Percentiles rank a stretch among this genome's conserved stretches.
These are phyloP conservation scores for Drosophila stalkeri DNA, from an alignment of 2,888 invertebrate genomes.

Conservation along the genomic window DNA sequence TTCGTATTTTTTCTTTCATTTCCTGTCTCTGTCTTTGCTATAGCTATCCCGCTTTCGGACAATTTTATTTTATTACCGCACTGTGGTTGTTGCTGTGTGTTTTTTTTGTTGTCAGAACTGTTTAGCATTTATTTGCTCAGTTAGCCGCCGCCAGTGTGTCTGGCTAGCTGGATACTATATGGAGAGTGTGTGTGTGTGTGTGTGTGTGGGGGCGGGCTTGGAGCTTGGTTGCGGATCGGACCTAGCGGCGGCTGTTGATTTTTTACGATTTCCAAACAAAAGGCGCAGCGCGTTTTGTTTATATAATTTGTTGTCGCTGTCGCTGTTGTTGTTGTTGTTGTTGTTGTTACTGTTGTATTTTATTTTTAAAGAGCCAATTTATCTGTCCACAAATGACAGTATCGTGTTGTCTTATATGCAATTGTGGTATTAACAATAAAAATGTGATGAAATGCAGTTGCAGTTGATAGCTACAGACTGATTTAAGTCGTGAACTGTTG, in stretches of 20 bases:
- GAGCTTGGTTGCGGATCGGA: conserved; percentile 22
- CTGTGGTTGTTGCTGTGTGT: conserved; percentile 47
- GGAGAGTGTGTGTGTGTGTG: background rate
- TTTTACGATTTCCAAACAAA: conserved; percentile 72
- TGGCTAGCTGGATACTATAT: conserved; percentile 44
- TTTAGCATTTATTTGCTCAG: conserved; percentile 75
- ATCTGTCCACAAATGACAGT: conserved; percentile 43
- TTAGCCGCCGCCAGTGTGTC: conserved; percentile 74
- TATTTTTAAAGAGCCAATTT: conserved; percentile 57
- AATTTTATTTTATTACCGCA: conserved; percentile 69
- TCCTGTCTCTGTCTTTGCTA: conserved; percentile 17
- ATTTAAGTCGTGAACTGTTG: background rate
- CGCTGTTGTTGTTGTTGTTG: conserved; percentile 16
- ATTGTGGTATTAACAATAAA: conserved; percentile 32
- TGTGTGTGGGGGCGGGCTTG: no score
- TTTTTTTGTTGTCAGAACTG: conserved; percentile 51
- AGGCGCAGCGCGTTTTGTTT: conserved; percentile 57
- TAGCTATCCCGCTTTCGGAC: conserved; percentile 9
- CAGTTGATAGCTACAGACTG: conserved; percentile 20
- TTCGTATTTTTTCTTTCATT: conserved; percentile 34
- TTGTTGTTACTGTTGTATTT: conserved; percentile 23
- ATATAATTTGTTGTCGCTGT: conserved; percentile 47
- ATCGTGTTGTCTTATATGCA: conserved; percentile 28
- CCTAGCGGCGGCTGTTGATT: conserved; percentile 38
- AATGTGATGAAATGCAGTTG: conserved; percentile 55